phyloP scores from a whole-genome alignment of 2,797 vertebrate genomes.

The Sebastiscus albofasciatus region DNA sequence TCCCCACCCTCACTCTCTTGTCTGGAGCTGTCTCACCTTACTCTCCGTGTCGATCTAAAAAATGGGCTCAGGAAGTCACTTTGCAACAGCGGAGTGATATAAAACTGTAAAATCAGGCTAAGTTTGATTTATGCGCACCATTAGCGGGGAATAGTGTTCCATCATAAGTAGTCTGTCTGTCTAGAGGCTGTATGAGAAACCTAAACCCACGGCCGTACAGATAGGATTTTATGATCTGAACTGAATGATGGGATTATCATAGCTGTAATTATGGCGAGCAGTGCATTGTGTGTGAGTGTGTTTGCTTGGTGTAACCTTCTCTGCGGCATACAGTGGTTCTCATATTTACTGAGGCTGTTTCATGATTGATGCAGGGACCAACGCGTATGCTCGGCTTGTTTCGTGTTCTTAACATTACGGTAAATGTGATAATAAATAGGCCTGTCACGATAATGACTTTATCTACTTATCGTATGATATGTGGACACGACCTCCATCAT shows the following conservation, averaged over 20 bases:
- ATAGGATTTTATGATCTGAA: slow-evolving; percentile 69
- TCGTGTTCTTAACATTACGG: slow-evolving; percentile 20
- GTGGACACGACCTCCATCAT: background rate
- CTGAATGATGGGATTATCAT: slow-evolving; percentile 67
- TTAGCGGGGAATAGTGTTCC: slow-evolving; percentile 76
- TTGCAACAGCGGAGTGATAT: slow-evolving; percentile 61
- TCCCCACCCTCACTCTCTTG: background rate
- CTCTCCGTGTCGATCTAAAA: slow-evolving; percentile 47
- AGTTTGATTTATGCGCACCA: slow-evolving; percentile 76
- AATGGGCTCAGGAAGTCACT: slow-evolving; percentile 69
- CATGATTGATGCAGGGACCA: slow-evolving; percentile 29
- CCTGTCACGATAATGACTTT: background rate
- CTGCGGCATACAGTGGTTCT: slow-evolving; percentile 8
- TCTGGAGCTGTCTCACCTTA: slow-evolving; percentile 64
- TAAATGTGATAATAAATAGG: background rate
- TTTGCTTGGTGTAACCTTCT: slow-evolving; percentile 35
- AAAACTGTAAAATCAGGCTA: slow-evolving; percentile 70
- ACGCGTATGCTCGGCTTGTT: background rate
- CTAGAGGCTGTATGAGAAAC: slow-evolving; percentile 65
- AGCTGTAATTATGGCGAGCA: slow-evolving; percentile 67
- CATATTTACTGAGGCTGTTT: slow-evolving; percentile 38
- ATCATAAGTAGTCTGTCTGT: slow-evolving; percentile 72
- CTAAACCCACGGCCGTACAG: slow-evolving; percentile 55
- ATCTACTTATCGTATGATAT: background rate
- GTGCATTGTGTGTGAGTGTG: slow-evolving; percentile 35